These are phyloP conservation scores for Crenichthys baileyi DNA, from an alignment of 2,797 vertebrate genomes.

Conservation along the genomic window DNA sequence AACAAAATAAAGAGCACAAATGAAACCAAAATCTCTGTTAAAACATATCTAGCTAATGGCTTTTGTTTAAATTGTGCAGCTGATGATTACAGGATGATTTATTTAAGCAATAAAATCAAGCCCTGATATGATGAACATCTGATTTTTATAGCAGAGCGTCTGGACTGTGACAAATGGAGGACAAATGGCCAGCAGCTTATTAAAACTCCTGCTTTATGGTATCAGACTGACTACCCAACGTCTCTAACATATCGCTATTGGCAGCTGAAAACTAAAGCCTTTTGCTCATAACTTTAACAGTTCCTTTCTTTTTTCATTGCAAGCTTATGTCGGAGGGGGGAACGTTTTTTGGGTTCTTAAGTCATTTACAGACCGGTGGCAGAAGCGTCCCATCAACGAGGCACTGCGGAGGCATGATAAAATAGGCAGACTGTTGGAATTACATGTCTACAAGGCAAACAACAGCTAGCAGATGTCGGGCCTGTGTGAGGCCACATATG, in stretches of 20 bases:
- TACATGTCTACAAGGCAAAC: conserved; percentile 68
- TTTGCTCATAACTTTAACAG: neutral
- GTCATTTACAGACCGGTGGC: conserved; percentile 13
- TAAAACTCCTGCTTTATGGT: neutral
- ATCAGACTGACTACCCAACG: neutral
- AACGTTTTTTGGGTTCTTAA: conserved; percentile 6
- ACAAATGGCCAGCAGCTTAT: conserved; percentile 9
- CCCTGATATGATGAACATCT: conserved; percentile 1
- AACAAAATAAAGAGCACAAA: too few species aligned
- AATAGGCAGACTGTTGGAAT: conserved; percentile 56
- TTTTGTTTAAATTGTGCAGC: neutral
- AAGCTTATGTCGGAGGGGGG: neutral
- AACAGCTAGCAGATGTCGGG: conserved; percentile 75
- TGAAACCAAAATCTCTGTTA: neutral
- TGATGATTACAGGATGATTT: conserved; percentile 10
- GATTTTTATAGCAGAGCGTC: neutral
- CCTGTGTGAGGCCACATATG: conserved; percentile 74
- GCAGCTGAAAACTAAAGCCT: conserved; percentile 8
- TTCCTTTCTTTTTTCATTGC: conserved; percentile 3
- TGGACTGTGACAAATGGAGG: conserved; percentile 17
- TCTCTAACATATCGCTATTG: conserved; percentile 2
- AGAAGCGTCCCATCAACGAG: conserved; percentile 18
- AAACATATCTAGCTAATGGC: neutral
- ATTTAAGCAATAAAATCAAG: conserved; percentile 16
- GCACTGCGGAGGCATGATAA: conserved; percentile 47